A percentile compares a stretch with the other conserved stretches of the same genome.
These are phyloP conservation scores for Antheraea yamamai DNA, from an alignment of 2,888 invertebrate genomes.

Conservation along the genomic window DNA sequence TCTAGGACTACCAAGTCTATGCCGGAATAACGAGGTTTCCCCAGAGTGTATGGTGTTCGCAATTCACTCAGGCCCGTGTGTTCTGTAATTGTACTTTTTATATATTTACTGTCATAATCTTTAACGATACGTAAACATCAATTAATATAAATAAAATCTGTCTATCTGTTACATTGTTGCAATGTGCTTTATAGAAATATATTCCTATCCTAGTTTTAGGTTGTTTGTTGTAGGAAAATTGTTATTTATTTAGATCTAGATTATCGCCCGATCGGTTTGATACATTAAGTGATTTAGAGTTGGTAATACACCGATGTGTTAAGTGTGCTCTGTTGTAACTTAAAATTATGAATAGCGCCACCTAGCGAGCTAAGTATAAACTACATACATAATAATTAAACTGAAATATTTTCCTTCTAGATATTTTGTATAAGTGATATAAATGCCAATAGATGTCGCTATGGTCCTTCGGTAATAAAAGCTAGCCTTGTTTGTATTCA, in stretches of 20 bases:
- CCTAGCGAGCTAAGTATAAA: neutral
- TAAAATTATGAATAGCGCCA: neutral
- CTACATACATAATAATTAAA: neutral
- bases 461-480: neutral
- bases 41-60: too few relatives aligned
- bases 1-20: too few relatives aligned
- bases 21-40: too few relatives aligned
- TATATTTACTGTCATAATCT: too few relatives aligned
- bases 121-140: too few relatives aligned
- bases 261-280: neutral
- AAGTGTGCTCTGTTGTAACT: neutral
- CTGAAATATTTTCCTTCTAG: neutral
- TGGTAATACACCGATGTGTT: neutral
- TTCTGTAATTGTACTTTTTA: too few relatives aligned
- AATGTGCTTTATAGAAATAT: neutral
- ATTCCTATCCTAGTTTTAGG: neutral
- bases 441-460: neutral
- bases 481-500: neutral
- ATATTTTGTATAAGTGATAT: neutral
- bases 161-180: neutral
- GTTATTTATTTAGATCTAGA: neutral
- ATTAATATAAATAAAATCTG: too few relatives aligned
- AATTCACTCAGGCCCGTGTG: too few relatives aligned
- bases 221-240: neutral
- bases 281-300: neutral